Evolutionary conservation across 2,888 invertebrate species (phyloP), one percentile per base, ranked within the genome.

Genomic region (Oligia latruncula): DNA sequence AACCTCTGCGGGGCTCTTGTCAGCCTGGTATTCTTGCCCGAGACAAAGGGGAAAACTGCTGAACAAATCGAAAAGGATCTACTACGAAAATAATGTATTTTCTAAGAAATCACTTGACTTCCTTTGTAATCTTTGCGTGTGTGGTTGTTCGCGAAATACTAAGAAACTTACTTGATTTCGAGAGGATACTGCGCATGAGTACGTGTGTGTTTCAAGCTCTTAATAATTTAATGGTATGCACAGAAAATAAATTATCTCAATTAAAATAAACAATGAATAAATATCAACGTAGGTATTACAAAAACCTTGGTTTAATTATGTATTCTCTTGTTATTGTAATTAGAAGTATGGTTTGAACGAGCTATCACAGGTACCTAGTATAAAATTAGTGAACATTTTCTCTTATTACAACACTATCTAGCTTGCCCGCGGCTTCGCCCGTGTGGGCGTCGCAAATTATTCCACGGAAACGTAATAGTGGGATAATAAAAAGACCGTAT

Each of bases 1-100:
- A 95, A 95, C 84, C 74, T 93, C 9, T 77, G 89, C 0, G 93
- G 94, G 0, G 90, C 91, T 17, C 55, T 95, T 49, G 92, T 95
- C 15, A 90, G 92, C 17, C 74, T 93, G 15, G 70, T 94, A 43
- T 90, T 92, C 52, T 85, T 96, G 6, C 95, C 95, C 0, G 96
- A 96, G 84, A 96, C 96, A 0, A 95, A 92, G 2, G 74, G 71
- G 13, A 83, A 92, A 85, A 92, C 90, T 60, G 91, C 94, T 49
- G 93, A 95, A 66, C 90, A 93, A 78, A 95, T 95, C 23, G 88
- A 92, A 74, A 78, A 75, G 35, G 78, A 88, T 78, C 77, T 81
- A 43, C 81, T 74, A 65, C 71, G 23, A 82, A 72, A 77, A 84
- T 88, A 60, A 86, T 58, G 60, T 65, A 49, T 68, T 64, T 58